Evolutionary conservation across 1,140 invertebrate species (phyloP).

Genomic region (Radopholus similis): DNA sequence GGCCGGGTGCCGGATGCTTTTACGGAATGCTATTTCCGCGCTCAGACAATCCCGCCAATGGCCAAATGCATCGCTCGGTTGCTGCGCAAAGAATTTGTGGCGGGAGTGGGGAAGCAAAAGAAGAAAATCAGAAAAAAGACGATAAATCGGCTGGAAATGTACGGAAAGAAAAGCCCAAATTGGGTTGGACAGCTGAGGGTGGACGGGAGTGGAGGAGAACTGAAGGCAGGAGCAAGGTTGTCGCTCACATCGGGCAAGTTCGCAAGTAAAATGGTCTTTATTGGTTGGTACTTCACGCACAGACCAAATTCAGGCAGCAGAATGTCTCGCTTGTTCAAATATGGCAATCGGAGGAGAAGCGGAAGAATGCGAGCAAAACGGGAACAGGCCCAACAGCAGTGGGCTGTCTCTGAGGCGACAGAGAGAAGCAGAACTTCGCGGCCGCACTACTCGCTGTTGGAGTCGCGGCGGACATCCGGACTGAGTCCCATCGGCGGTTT

Average conservation of each 20-base stretch:
- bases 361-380: background rate
- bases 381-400: background rate
- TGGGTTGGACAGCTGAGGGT: background rate
- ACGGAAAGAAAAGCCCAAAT: background rate
- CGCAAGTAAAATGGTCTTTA: background rate
- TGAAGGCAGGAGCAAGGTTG: background rate
- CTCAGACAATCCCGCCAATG: slow-evolving; percentile 2
- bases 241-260: background rate
- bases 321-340: no score
- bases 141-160: background rate
- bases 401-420: no score
- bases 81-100: slow-evolving; percentile 7
- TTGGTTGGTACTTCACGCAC: no score
- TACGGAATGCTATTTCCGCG: slow-evolving; percentile 7
- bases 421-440: background rate
- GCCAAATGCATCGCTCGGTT: slow-evolving; percentile 12
- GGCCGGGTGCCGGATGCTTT: slow-evolving; percentile 1
- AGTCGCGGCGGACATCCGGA: slow-evolving; percentile 11
- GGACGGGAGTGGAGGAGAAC: background rate
- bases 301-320: no score
- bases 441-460: background rate
- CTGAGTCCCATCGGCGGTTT: slow-evolving; percentile 23
- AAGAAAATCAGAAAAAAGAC: background rate
- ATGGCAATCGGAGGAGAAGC: no score
- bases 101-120: no score